phyloP scores from a whole-genome alignment of 2,113 vertebrate genomes.

The Mormoops blainvillei region DNA sequence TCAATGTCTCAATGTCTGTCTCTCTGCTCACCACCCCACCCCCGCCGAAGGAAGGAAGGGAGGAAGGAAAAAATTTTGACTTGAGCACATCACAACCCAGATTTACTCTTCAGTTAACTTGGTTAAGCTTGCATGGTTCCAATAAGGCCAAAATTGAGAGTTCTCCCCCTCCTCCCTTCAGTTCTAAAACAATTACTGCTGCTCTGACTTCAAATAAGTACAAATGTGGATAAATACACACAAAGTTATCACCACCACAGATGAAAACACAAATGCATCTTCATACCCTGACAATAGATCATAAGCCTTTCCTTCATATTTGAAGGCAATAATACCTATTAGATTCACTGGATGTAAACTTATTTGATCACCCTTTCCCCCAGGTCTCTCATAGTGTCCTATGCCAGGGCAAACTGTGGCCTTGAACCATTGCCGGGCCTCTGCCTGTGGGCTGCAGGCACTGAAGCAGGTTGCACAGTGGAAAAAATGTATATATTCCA shows the following conservation, averaged over 20 bases:
- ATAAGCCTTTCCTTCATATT: not conserved
- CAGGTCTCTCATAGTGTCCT: too few species aligned
- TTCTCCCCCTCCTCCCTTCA: not conserved
- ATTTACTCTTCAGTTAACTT: conserved; percentile 1
- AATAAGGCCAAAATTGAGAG: conserved; percentile 6
- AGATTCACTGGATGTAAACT: not conserved
- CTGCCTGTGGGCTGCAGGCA: too few species aligned
- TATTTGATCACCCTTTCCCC: not conserved
- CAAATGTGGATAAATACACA: not conserved
- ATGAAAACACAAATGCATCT: conserved; percentile 27
- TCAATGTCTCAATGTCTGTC: too few species aligned
- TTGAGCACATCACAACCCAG: not conserved
- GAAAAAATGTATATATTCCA: not conserved
- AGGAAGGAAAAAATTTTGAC: not conserved
- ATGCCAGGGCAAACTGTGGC: too few species aligned
- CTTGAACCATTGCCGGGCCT: too few species aligned
- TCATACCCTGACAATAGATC: not conserved
- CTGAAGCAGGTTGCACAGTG: too few species aligned
- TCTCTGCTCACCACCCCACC: too few species aligned
- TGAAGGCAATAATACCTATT: not conserved
- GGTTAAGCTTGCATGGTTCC: not conserved
- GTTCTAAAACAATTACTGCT: not conserved
- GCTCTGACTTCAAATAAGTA: conserved; percentile 34
- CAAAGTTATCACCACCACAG: not conserved
- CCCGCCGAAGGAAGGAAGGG: too few species aligned